Base-by-base conservation (phyloP, 2,113 vertebrate genomes). In the Ochotona curzoniae region DNA sequence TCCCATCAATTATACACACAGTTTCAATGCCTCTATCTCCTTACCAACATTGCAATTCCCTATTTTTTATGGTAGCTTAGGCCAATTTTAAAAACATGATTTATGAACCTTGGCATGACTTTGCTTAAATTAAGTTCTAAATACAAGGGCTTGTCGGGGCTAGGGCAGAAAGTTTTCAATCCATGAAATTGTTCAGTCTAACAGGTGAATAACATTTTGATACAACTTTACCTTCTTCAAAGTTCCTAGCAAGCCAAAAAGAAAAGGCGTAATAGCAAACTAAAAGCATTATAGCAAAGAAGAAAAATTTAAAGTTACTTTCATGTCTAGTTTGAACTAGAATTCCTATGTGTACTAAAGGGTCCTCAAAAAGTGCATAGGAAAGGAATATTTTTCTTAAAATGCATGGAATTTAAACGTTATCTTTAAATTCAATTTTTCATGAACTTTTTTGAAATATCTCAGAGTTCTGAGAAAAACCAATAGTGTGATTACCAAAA, bases 301-400 rank as follows among this genome's bases (percentile, higher is more conserved):
- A 30, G 79, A 83, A 89, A 85, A 60, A 7, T 89, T 96, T 78
- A 8, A 91, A 93, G 83, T 90, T 86, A 35, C 75, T 93, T 93
- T 91, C 80, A 69, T 67, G 79, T 86, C 78, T 89, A 90, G 35
- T 87, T 93, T 93, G 75, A 96, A 96, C 95, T 84, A 93, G 20
- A 28, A 89, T 74, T 76, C 60, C 80, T 73, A 73, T 89, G 26
- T 90, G 12, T 70, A 57, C 54, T 57, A 57, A 18, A 57, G 54
- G 54, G 54, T 57, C 54, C 15, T 57, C 54, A 57, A 57, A 57
- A 57, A 57, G 14, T 57, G 14, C 54, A 57, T 57, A 57, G 54
- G 54, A 57, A 57, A 57, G 54, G 54, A 57, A 18, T 57, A 57
- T 57, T 15, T 17, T 57, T 14, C 9, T 17, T 17, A 18, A 57